Evolutionary conservation across 1,140 invertebrate species (phyloP).

Genomic region (Drosophila pruinosa): DNA sequence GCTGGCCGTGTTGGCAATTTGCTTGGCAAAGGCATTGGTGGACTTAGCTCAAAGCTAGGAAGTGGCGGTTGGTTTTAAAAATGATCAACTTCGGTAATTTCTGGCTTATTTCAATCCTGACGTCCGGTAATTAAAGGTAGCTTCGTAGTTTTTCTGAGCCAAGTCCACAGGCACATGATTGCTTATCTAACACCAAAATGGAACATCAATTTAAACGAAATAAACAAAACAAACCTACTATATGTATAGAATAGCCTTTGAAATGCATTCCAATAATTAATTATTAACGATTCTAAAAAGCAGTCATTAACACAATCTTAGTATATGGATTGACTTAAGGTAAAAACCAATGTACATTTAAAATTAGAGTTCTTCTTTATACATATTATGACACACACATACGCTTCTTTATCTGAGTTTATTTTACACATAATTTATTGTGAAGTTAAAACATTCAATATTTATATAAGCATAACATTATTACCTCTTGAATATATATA

Average conservation of each 20-base stretch:
- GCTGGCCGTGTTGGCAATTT: constrained; percentile 90
- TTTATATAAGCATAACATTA: constrained; percentile 9
- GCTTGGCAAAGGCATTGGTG: constrained; percentile 91
- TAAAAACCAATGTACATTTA: constrained; percentile 1
- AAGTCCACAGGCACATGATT: constrained; percentile 30
- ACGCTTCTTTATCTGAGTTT: background rate
- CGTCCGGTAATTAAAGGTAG: constrained; percentile 7
- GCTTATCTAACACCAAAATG: background rate
- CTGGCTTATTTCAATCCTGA: background rate
- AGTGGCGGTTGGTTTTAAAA: constrained; percentile 87
- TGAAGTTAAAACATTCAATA: background rate
- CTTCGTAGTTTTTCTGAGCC: constrained; percentile 44
- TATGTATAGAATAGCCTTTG: constrained; percentile 1
- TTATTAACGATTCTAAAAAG: background rate
- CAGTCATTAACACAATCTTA: background rate
- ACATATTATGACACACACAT: too few relatives aligned
- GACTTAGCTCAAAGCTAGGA: constrained; percentile 90
- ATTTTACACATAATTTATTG: background rate
- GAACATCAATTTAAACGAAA: background rate
- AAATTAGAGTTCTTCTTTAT: background rate
- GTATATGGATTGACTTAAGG: background rate
- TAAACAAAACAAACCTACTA: background rate
- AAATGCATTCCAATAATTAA: background rate
- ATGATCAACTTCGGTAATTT: background rate
- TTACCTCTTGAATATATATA: constrained; percentile 22